Conservation (phyloP, 2,797 vertebrate genomes). For the Catamblyrhynchus diadema region DNA sequence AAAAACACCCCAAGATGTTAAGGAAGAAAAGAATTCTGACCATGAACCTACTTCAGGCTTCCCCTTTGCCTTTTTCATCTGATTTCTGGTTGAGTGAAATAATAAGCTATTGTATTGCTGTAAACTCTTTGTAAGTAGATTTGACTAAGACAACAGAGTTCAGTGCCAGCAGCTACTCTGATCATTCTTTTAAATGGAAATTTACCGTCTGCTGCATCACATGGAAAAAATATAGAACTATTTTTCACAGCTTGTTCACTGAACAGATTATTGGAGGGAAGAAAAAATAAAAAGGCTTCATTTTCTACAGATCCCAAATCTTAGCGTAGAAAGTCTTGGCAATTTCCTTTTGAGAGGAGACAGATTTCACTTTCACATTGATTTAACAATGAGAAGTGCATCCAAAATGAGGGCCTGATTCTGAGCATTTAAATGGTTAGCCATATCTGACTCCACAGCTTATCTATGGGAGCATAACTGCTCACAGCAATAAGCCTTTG, state of each 20-base stretch:
- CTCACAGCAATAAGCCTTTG: constrained; percentile 24
- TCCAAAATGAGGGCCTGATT: constrained; percentile 66
- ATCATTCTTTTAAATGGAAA: constrained; percentile 85
- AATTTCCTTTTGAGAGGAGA: constrained; percentile 77
- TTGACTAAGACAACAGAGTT: constrained; percentile 78
- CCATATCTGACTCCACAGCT: constrained; percentile 10
- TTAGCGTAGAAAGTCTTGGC: constrained; percentile 77
- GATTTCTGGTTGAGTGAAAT: constrained; percentile 77
- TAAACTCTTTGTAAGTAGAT: constrained; percentile 79
- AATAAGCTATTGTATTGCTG: constrained; percentile 78
- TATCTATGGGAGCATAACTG: constrained; percentile 39
- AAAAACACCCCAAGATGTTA: constrained; percentile 19
- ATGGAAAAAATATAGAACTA: constrained; percentile 82
- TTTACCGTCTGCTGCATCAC: constrained; percentile 83
- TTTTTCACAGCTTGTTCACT: constrained; percentile 85
- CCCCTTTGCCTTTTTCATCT: constrained; percentile 64
- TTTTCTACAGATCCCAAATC: constrained; percentile 79
- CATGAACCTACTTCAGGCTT: constrained; percentile 65
- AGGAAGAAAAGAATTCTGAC: constrained; percentile 63
- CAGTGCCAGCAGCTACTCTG: constrained; percentile 80
- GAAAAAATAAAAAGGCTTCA: constrained; percentile 76
- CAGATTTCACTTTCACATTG: constrained; percentile 80
- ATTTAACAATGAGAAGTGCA: constrained; percentile 74
- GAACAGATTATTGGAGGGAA: constrained; percentile 82
- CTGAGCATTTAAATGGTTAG: constrained; percentile 13